These are phyloP conservation scores for Halcyon chelicuti DNA, from an alignment of 2,797 vertebrate species.

Conservation along the genomic window DNA sequence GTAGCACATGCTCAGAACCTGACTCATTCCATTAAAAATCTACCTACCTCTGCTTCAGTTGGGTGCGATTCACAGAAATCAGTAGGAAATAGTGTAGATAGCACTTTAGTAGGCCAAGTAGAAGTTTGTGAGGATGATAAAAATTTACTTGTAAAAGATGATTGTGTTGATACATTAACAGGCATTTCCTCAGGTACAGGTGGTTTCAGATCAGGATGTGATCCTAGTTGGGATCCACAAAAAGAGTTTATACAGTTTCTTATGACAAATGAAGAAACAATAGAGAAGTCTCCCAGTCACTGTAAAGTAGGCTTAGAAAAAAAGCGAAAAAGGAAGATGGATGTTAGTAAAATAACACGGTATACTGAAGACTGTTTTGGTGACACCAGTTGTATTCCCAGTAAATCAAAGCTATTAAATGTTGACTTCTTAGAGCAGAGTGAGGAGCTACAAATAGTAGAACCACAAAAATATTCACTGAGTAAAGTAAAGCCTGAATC, in stretches of 20 bases:
- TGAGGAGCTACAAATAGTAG: constrained; percentile 78
- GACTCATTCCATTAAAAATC: constrained; percentile 89
- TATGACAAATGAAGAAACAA: constrained; percentile 84
- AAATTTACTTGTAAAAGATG: constrained; percentile 77
- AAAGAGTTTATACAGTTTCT: constrained; percentile 90
- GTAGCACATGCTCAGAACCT: constrained; percentile 86
- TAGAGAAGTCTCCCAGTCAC: constrained; percentile 80
- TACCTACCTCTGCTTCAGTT: constrained; percentile 86
- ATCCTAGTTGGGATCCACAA: constrained; percentile 87
- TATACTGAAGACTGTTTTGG: constrained; percentile 85
- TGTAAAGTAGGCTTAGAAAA: constrained; percentile 82
- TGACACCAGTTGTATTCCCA: constrained; percentile 81
- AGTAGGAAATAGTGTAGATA: constrained; percentile 83
- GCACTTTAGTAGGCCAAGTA: constrained; percentile 88
- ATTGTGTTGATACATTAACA: constrained; percentile 82
- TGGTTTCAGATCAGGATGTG: constrained; percentile 80
- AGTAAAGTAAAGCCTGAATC: constrained; percentile 86
- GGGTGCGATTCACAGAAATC: constrained; percentile 87
- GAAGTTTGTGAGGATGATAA: constrained; percentile 83
- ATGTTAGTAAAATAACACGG: constrained; percentile 83
- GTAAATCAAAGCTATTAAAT: constrained; percentile 79
- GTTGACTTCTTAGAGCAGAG: constrained; percentile 83
- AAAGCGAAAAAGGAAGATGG: constrained; percentile 86
- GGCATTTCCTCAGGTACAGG: constrained; percentile 87
- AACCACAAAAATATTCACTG: constrained; percentile 82